Conservation (phyloP, 2,888 invertebrate species). For the Chloroclystis v-ata region DNA sequence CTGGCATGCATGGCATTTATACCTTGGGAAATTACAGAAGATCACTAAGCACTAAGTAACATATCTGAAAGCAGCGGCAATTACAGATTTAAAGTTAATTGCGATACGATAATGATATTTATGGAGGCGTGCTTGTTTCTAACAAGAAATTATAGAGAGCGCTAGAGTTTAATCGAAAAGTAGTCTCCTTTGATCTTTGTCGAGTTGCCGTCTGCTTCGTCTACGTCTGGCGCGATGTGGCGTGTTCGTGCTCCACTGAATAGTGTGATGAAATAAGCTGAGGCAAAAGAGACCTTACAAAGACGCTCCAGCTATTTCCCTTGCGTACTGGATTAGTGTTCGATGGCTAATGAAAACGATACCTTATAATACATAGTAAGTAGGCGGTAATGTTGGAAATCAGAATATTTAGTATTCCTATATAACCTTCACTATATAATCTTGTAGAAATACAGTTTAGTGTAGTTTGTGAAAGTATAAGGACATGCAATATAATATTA, state of each 20-base stretch:
- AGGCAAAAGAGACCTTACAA: constrained; percentile 33
- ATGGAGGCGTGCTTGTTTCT: constrained; percentile 32
- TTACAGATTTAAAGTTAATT: no score
- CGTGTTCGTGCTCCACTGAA: constrained; percentile 41
- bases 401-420: no score
- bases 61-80: no score
- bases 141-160: constrained; percentile 44
- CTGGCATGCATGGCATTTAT: no score
- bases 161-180: constrained; percentile 48
- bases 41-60: no score
- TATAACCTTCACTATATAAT: no score
- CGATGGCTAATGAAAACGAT: constrained; percentile 23
- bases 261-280: constrained; percentile 40
- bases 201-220: constrained; percentile 37
- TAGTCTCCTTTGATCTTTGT: constrained; percentile 48
- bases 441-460: no score
- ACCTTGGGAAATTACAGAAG: no score
- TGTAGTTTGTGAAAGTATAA: no score
- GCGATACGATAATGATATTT: no score
- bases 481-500: no score
- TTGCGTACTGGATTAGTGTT: constrained; percentile 30
- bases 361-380: constrained; percentile 13
- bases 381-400: no score
- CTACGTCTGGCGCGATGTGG: constrained; percentile 34
- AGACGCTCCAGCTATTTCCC: constrained; percentile 36